Conservation (phyloP, 2,888 invertebrate species). For the Drosophila lutescens region DNA sequence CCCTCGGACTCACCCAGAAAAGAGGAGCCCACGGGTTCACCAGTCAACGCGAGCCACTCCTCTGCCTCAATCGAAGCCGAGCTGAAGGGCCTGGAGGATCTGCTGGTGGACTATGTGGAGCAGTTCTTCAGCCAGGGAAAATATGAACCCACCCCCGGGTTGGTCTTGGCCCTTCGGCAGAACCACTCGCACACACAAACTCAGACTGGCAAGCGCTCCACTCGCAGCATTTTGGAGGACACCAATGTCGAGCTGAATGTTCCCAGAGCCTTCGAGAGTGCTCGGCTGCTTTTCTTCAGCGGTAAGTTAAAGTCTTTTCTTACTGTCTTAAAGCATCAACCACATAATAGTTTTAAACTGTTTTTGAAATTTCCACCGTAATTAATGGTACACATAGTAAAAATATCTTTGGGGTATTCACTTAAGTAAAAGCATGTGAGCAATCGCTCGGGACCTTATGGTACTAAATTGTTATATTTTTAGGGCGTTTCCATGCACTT, state of each 20-base stretch:
- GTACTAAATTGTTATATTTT: too few relatives aligned
- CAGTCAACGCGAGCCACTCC: neutral
- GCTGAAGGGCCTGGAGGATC: slow-evolving; percentile 71
- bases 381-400: too few relatives aligned
- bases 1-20: slow-evolving; percentile 2
- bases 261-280: slow-evolving; percentile 86
- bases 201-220: slow-evolving; percentile 83
- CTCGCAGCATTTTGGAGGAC: slow-evolving; percentile 84
- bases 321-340: neutral
- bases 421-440: too few relatives aligned
- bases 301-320: slow-evolving; percentile 84
- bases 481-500: too few relatives aligned
- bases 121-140: slow-evolving; percentile 77
- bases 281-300: slow-evolving; percentile 87
- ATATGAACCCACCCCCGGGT: slow-evolving; percentile 74
- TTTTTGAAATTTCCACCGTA: too few relatives aligned
- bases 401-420: too few relatives aligned
- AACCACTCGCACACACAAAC: slow-evolving; percentile 83
- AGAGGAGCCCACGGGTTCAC: neutral
- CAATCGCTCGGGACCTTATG: too few relatives aligned
- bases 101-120: slow-evolving; percentile 77
- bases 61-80: slow-evolving; percentile 57
- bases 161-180: slow-evolving; percentile 73
- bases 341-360: too few relatives aligned
- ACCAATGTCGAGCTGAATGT: slow-evolving; percentile 87